Conservation (phyloP, 2,888 invertebrate species). For the Drosophila dives region DNA sequence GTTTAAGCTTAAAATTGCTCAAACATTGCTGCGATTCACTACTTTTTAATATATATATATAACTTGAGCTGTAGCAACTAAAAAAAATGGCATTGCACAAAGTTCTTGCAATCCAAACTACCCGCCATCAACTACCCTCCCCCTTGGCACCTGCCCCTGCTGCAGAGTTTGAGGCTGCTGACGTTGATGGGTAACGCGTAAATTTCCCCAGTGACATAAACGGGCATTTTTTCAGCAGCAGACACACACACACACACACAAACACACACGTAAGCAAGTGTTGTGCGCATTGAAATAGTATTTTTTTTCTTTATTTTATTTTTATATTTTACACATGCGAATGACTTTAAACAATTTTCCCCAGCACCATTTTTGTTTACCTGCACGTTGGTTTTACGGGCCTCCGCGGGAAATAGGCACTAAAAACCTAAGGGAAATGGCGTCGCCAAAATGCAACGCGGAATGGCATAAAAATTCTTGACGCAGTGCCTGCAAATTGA, state of each 20-base stretch:
- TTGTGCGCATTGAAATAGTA: conserved; percentile 51
- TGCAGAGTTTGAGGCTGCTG: conserved; percentile 46
- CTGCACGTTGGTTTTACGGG: conserved; percentile 42
- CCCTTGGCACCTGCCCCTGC: neutral
- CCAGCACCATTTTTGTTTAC: conserved; percentile 47
- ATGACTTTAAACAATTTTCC: conserved; percentile 70
- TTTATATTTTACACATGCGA: conserved; percentile 60
- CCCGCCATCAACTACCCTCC: neutral
- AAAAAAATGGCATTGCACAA: conserved; percentile 26
- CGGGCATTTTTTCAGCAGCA: conserved; percentile 45
- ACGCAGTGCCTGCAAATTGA: conserved; percentile 67
- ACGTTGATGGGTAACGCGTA: conserved; percentile 66
- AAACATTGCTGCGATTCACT: conserved; percentile 23
- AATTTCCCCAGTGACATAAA: conserved; percentile 74
- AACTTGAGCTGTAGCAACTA: conserved; percentile 34
- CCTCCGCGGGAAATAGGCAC: conserved; percentile 62
- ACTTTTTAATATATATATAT: conserved; percentile 40
- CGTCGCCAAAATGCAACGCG: conserved; percentile 58
- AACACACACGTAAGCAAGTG: conserved; percentile 27
- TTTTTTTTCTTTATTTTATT: conserved; percentile 12
- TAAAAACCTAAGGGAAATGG: conserved; percentile 62
- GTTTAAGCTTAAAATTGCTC: neutral
- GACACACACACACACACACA: conserved; percentile 7
- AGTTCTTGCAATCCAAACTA: conserved; percentile 9
- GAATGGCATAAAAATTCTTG: conserved; percentile 57